Conservation (phyloP, 2,797 vertebrate species). For the Typhlichthys subterraneus region DNA sequence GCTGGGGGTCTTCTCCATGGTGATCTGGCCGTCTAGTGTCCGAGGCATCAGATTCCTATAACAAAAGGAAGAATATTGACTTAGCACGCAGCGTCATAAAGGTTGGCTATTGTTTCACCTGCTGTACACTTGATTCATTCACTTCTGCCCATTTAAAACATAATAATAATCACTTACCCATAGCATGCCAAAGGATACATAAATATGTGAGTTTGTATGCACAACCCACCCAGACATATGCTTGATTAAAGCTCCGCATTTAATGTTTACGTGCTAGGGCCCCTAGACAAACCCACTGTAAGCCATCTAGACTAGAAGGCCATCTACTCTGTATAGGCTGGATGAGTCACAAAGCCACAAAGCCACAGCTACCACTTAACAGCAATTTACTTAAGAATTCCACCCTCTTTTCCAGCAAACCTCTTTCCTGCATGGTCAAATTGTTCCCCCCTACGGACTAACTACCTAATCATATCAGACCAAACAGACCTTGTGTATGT, state of each 20-base stretch:
- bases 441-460: conserved; percentile 9
- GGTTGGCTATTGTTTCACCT: neutral
- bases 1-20: conserved; percentile 96
- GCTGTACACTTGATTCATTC: neutral
- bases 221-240: conserved; percentile 35
- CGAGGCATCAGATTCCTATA: conserved; percentile 90
- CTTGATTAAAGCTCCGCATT: conserved; percentile 54
- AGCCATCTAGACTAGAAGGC: conserved; percentile 49
- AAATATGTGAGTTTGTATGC: conserved; percentile 28
- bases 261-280: conserved; percentile 42
- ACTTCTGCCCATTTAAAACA: neutral
- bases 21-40: conserved; percentile 91
- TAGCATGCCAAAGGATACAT: conserved; percentile 28
- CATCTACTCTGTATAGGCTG: conserved; percentile 45
- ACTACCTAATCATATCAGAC: conserved; percentile 41
- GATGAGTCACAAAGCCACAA: conserved; percentile 76
- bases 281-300: conserved; percentile 34
- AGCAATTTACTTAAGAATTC: conserved; percentile 73
- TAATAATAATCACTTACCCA: neutral
- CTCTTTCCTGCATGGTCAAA: conserved; percentile 56
- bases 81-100: neutral
- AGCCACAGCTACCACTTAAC: conserved; percentile 76
- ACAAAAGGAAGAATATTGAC: conserved; percentile 6
- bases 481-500: conserved; percentile 44
- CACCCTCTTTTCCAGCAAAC: conserved; percentile 28